Conservation (phyloP, 2,888 invertebrate species). For the Plagiodera versicolora region DNA sequence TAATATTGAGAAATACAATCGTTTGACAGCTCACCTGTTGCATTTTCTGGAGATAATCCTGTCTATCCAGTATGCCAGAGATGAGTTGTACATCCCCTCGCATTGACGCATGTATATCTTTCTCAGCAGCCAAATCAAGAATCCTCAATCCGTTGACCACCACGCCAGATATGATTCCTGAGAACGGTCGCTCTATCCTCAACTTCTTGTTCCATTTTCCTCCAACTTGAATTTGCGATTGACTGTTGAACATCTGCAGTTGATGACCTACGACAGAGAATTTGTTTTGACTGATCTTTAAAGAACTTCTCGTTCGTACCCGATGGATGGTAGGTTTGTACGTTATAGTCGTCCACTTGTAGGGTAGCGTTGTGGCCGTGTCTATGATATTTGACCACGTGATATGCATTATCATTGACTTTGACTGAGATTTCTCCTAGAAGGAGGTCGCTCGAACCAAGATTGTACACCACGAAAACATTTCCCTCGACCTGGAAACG, state of each 20-base stretch:
- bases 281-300: neutral
- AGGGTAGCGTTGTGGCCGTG: slow-evolving; percentile 88
- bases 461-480: slow-evolving; percentile 91
- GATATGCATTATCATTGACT: slow-evolving; percentile 92
- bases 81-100: slow-evolving; percentile 83
- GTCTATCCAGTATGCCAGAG: slow-evolving; percentile 72
- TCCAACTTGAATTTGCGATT: slow-evolving; percentile 86
- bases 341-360: slow-evolving; percentile 89
- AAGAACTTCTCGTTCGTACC: slow-evolving; percentile 59
- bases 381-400: slow-evolving; percentile 87
- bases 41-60: slow-evolving; percentile 79
- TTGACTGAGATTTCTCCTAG: slow-evolving; percentile 87
- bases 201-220: slow-evolving; percentile 75
- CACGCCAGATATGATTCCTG: slow-evolving; percentile 86
- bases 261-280: slow-evolving; percentile 60
- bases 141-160: slow-evolving; percentile 85
- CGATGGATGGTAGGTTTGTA: slow-evolving; percentile 80
- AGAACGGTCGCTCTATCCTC: slow-evolving; percentile 76
- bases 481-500: slow-evolving; percentile 81
- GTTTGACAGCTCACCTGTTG: slow-evolving; percentile 70
- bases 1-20: too few relatives aligned
- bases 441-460: slow-evolving; percentile 89
- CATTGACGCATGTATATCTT: slow-evolving; percentile 74
- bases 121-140: slow-evolving; percentile 82
- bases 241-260: slow-evolving; percentile 80